Evolutionary conservation across 2,888 invertebrate genomes (phyloP).

Genomic region (Aphodius sticticus): DNA sequence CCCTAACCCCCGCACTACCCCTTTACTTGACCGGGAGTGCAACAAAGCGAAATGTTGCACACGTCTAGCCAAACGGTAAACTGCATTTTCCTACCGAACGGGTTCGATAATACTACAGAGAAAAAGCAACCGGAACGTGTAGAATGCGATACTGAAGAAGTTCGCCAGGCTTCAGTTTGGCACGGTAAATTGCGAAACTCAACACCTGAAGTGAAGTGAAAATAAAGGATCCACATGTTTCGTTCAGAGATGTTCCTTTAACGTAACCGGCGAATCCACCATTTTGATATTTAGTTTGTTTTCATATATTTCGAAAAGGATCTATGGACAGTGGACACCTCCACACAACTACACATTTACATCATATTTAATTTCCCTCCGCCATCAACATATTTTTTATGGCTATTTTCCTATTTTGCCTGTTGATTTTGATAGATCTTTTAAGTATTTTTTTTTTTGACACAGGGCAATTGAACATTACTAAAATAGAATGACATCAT

Average conservation of each 20-base stretch:
- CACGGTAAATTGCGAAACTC: not conserved
- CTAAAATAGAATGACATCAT: no score
- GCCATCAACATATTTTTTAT: no score
- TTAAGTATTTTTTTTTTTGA: no score
- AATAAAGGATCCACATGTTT: not conserved
- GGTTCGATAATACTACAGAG: not conserved
- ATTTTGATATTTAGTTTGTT: no score
- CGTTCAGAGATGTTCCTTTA: not conserved
- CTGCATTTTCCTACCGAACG: slow-evolving; percentile 23
- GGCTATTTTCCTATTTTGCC: no score
- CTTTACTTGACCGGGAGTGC: slow-evolving; percentile 11
- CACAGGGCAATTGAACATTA: no score
- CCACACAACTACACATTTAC: no score
- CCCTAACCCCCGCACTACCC: slow-evolving; percentile 14
- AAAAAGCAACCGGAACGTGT: not conserved
- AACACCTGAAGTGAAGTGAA: not conserved
- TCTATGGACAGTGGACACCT: no score
- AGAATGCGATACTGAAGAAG: not conserved
- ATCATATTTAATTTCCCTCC: no score
- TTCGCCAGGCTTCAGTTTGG: not conserved
- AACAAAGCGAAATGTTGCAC: slow-evolving; percentile 27
- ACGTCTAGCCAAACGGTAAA: slow-evolving; percentile 17
- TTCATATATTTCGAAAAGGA: no score
- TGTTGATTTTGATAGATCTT: no score
- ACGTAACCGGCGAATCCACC: not conserved